Percentiles rank a stretch among this genome's conserved stretches.
Conservation (phyloP, 1,140 invertebrate genomes). For the Drosophila murphyi region DNA sequence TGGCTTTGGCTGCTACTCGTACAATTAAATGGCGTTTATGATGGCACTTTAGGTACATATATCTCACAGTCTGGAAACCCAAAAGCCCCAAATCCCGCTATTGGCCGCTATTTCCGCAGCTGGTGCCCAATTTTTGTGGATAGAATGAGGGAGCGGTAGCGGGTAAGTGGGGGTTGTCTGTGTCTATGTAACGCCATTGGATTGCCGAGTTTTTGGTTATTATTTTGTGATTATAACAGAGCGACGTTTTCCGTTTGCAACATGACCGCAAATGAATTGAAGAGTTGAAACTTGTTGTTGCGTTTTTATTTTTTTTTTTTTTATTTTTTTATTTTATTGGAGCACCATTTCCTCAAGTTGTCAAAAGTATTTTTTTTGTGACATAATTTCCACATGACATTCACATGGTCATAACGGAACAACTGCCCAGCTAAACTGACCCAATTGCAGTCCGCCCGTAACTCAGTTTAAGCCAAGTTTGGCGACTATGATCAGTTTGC, state of each 20-base stretch:
- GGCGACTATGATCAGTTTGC: constrained; percentile 5
- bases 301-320: background rate
- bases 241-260: constrained; percentile 63
- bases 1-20: constrained; percentile 1
- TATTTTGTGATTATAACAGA: constrained; percentile 64
- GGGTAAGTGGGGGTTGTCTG: too few species aligned
- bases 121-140: constrained; percentile 25
- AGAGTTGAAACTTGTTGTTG: constrained; percentile 19
- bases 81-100: constrained; percentile 30
- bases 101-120: constrained; percentile 54
- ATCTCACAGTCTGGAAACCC: constrained; percentile 13
- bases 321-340: constrained; percentile 26
- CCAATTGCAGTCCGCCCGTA: constrained; percentile 21
- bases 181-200: constrained; percentile 31
- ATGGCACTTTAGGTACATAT: constrained; percentile 50
- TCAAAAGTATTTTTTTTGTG: constrained; percentile 34
- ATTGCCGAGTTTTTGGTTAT: constrained; percentile 50
- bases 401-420: constrained; percentile 41
- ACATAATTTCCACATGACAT: constrained; percentile 54
- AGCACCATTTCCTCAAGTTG: constrained; percentile 47
- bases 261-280: constrained; percentile 39
- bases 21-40: constrained; percentile 65
- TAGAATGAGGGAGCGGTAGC: background rate
- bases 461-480: background rate
- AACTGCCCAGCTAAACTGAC: constrained; percentile 25